These are phyloP conservation scores for Neosilurus mollespiculum DNA, from an alignment of 2,797 vertebrate species.

Conservation along the genomic window DNA sequence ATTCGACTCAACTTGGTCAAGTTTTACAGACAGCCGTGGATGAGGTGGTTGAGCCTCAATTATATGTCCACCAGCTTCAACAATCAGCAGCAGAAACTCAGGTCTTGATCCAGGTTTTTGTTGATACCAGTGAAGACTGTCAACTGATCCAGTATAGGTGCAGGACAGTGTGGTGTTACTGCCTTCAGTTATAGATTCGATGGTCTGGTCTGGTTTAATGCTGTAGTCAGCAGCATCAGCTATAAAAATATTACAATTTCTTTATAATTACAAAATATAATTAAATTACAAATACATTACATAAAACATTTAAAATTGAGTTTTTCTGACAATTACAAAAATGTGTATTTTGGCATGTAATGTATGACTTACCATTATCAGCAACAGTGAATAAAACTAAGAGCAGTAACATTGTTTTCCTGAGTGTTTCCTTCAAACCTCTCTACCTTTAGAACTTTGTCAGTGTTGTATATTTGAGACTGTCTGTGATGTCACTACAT, in stretches of 20 bases:
- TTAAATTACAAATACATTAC: too few relatives aligned
- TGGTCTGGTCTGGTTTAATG: background rate
- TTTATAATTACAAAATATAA: too few relatives aligned
- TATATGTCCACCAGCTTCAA: background rate
- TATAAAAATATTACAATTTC: too few relatives aligned
- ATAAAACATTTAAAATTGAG: too few relatives aligned
- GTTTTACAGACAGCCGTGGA: background rate
- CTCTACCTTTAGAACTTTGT: background rate
- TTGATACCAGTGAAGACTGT: conserved; percentile 39
- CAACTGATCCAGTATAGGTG: background rate
- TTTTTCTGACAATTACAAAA: too few relatives aligned
- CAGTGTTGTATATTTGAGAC: background rate
- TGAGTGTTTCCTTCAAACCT: background rate
- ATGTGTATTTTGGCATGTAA: too few relatives aligned
- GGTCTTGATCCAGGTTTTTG: conserved; percentile 38
- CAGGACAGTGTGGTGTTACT: background rate
- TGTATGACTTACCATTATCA: background rate
- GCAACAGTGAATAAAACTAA: background rate
- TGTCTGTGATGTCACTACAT: background rate
- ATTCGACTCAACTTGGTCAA: too few relatives aligned
- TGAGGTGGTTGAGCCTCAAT: too few relatives aligned
- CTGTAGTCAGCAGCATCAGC: background rate
- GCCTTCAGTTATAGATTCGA: background rate
- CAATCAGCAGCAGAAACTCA: conserved; percentile 31
- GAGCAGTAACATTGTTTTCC: background rate